These are phyloP conservation scores for Apostichopus japonicus DNA, from an alignment of 35 echinoderm and acorn worm genomes.

Conservation along the genomic window DNA sequence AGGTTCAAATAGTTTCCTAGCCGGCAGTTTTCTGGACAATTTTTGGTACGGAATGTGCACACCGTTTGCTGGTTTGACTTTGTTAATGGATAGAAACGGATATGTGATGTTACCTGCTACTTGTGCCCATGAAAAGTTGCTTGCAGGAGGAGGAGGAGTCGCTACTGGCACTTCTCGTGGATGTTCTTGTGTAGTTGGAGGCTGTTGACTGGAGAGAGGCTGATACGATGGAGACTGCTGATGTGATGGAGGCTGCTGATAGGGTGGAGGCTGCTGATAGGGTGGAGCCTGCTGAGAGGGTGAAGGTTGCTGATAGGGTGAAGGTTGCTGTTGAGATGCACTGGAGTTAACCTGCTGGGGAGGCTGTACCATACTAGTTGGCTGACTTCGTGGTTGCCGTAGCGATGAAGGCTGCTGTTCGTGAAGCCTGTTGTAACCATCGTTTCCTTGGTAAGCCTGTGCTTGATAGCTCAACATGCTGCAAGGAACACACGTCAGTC, in stretches of 20 bases:
- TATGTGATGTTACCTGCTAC: not conserved
- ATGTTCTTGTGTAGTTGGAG: not conserved
- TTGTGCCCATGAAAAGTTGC: not conserved
- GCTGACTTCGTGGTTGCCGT: slow-evolving; percentile 1
- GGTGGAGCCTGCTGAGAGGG: not conserved
- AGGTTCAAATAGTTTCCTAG: no score
- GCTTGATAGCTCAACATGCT: not conserved
- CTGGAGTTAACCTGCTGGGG: not conserved
- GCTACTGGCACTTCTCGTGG: not conserved
- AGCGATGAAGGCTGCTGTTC: not conserved
- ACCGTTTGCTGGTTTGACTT: no score
- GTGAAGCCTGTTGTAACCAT: slow-evolving; percentile 5
- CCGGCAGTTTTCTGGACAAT: no score
- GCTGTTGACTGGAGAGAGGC: not conserved
- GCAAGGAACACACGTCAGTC: not conserved
- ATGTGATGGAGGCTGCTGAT: not conserved
- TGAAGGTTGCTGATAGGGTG: not conserved
- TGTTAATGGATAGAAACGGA: no score
- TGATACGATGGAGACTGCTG: not conserved
- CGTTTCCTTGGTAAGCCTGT: not conserved
- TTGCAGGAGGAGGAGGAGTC: not conserved
- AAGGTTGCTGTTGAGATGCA: not conserved
- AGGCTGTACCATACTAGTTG: slow-evolving; percentile 1
- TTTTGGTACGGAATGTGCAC: no score
- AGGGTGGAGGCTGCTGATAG: not conserved